These are phyloP conservation scores for Leptodactylus fuscus DNA, from an alignment of 2,113 vertebrate species.

Conservation along the genomic window DNA sequence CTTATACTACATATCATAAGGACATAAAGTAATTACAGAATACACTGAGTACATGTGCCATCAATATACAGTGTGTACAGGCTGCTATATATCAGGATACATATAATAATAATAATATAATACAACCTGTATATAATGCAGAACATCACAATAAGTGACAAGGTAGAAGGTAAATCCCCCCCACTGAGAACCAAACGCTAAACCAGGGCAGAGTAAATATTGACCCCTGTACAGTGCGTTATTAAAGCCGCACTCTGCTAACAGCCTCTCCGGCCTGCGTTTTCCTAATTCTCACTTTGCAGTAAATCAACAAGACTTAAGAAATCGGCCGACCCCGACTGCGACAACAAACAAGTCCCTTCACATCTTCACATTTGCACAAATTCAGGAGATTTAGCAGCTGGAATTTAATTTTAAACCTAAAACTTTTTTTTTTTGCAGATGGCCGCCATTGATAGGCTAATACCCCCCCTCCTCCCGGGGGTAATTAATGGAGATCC, in stretches of 20 bases:
- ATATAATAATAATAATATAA: too few relatives aligned
- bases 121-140: too few relatives aligned
- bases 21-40: too few relatives aligned
- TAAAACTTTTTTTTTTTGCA: conserved; percentile 34
- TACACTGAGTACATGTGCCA: too few relatives aligned
- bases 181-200: too few relatives aligned
- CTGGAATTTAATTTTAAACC: conserved; percentile 9
- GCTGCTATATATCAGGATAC: too few relatives aligned
- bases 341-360: background rate
- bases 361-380: conserved; percentile 37
- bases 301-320: background rate
- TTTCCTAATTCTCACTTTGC: background rate
- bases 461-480: conserved; percentile 8
- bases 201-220: background rate
- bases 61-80: too few relatives aligned
- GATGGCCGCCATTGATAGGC: conserved; percentile 45
- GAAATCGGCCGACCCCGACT: background rate
- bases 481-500: conserved; percentile 48
- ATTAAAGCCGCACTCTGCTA: too few relatives aligned
- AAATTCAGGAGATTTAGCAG: conserved; percentile 35
- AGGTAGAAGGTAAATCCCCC: too few relatives aligned
- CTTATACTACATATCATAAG: too few relatives aligned
- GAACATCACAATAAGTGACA: too few relatives aligned
- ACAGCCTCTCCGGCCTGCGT: background rate
- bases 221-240: background rate